Conservation (phyloP, 1,140 invertebrate genomes). For the Pogonomyrmex barbatus region DNA sequence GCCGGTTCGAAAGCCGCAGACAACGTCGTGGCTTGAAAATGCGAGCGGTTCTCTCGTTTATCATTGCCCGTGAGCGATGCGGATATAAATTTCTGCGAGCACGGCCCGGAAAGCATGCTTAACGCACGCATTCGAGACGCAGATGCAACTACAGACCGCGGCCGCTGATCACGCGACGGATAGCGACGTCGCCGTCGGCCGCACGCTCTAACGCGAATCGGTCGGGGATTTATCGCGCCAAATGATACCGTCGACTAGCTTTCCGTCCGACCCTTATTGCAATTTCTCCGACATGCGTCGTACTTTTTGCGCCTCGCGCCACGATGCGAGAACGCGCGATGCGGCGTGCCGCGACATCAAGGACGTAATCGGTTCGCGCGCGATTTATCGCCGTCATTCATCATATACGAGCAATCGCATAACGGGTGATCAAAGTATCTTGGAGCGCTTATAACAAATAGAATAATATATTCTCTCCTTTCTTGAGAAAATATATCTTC, state of each 20-base stretch:
- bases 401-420: slow-evolving; percentile 24
- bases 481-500: no score
- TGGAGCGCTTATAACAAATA: not conserved
- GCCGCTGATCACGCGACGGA: slow-evolving; percentile 54
- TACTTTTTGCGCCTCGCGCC: slow-evolving; percentile 44
- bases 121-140: slow-evolving; percentile 42
- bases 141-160: slow-evolving; percentile 54
- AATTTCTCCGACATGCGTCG: slow-evolving; percentile 49
- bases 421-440: slow-evolving; percentile 20
- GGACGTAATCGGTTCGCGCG: slow-evolving; percentile 43
- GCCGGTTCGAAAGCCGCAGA: not conserved
- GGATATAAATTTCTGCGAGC: slow-evolving; percentile 49
- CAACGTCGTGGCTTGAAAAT: slow-evolving; percentile 18
- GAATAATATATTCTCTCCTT: not conserved
- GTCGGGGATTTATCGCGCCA: slow-evolving; percentile 54
- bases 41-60: slow-evolving; percentile 37
- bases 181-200: slow-evolving; percentile 61
- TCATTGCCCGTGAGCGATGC: slow-evolving; percentile 25
- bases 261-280: slow-evolving; percentile 46
- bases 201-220: slow-evolving; percentile 56
- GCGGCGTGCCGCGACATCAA: slow-evolving; percentile 23
- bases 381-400: slow-evolving; percentile 53
- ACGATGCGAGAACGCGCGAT: slow-evolving; percentile 48
- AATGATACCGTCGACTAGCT: slow-evolving; percentile 64
- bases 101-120: slow-evolving; percentile 32